Conservation (phyloP, 2,888 invertebrate species). For the Nyleta sp. region DNA sequence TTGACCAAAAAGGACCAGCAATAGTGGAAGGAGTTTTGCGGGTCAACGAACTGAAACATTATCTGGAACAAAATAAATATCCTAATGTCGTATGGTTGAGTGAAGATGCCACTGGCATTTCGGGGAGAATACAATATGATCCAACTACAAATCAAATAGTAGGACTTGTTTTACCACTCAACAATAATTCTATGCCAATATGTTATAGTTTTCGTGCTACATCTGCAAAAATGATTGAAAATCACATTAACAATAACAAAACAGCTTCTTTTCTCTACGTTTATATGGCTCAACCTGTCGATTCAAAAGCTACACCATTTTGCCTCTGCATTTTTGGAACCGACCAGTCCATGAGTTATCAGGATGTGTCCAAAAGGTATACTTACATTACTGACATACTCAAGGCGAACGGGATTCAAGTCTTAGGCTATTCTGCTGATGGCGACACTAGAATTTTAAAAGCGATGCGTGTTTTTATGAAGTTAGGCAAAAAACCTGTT, state of each 20-base stretch:
- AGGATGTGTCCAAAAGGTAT: conserved; percentile 66
- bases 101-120: conserved; percentile 69
- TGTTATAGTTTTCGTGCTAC: conserved; percentile 58
- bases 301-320: conserved; percentile 63
- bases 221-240: conserved; percentile 60
- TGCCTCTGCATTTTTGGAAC: conserved; percentile 69
- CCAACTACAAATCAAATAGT: conserved; percentile 65
- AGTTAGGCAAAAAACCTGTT: conserved; percentile 37
- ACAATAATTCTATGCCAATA: conserved; percentile 63
- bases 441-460: conserved; percentile 69
- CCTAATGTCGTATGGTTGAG: conserved; percentile 60
- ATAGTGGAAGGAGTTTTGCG: not conserved
- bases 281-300: conserved; percentile 54
- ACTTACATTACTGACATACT: conserved; percentile 56
- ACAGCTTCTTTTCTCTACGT: conserved; percentile 47
- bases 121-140: conserved; percentile 62
- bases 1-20: conserved; percentile 9
- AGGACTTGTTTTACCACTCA: conserved; percentile 67
- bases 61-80: not conserved
- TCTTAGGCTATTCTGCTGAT: conserved; percentile 69
- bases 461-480: conserved; percentile 66
- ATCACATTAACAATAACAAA: conserved; percentile 50
- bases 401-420: conserved; percentile 58
- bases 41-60: not conserved
- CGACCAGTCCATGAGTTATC: conserved; percentile 67